These are phyloP conservation scores for Phoebastria nigripes DNA, from an alignment of 2,797 vertebrate genomes.

Conservation along the genomic window DNA sequence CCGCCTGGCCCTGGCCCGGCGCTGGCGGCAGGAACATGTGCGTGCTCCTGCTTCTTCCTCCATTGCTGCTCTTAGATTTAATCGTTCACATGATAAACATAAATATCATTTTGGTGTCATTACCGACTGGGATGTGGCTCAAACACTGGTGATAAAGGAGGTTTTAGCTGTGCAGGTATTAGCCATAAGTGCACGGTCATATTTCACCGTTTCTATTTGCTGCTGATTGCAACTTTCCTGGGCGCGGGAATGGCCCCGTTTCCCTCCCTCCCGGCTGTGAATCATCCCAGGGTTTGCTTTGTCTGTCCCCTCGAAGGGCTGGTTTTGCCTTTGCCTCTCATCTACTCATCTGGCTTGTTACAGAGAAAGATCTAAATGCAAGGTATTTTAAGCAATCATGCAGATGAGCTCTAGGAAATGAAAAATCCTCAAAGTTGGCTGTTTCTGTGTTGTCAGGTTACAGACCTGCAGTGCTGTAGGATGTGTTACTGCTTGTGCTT, in stretches of 20 bases:
- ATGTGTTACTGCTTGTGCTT: fast-evolving
- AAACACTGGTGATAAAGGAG: not conserved
- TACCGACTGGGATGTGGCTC: not conserved
- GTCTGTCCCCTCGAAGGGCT: not conserved
- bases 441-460: not conserved
- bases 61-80: not conserved
- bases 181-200: fast-evolving
- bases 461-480: fast-evolving
- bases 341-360: fast-evolving
- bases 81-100: not conserved
- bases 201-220: not conserved
- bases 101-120: fast-evolving
- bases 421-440: fast-evolving
- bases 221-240: not conserved
- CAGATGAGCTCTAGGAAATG: not conserved
- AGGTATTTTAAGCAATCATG: not conserved
- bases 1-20: not conserved
- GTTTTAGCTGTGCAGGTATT: not conserved
- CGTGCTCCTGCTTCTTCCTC: not conserved
- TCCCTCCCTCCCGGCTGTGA: not conserved
- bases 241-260: fast-evolving
- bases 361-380: too few relatives aligned
- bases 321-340: not conserved
- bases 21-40: not conserved
- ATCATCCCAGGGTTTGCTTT: too few relatives aligned